These are phyloP conservation scores for Pristionchus fissidentatus DNA, from an alignment of 2,888 invertebrate genomes.

Conservation along the genomic window DNA sequence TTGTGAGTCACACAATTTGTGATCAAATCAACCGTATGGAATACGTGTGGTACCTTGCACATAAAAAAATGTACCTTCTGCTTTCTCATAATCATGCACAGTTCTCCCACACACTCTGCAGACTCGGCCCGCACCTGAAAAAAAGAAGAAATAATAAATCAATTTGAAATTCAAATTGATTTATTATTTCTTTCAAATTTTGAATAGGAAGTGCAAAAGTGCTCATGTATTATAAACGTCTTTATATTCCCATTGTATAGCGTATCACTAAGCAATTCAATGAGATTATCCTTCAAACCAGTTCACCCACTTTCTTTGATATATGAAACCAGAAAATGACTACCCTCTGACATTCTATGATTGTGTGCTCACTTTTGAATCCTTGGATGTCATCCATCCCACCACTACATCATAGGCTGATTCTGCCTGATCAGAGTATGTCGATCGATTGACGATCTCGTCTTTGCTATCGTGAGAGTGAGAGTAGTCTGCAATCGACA, in stretches of 20 bases:
- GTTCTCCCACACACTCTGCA: constrained; percentile 87
- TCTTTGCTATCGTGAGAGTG: background rate
- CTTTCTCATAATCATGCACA: constrained; percentile 85
- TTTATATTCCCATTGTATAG: too few species aligned
- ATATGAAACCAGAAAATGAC: too few species aligned
- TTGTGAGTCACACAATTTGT: background rate
- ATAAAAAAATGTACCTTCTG: constrained; percentile 51
- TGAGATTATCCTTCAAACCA: too few species aligned
- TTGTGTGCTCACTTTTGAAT: constrained; percentile 81
- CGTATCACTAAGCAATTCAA: too few species aligned
- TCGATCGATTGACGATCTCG: constrained; percentile 64
- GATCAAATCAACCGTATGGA: background rate
- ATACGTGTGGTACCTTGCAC: too few species aligned
- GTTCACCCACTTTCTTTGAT: too few species aligned
- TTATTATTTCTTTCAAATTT: too few species aligned
- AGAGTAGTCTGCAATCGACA: too few species aligned
- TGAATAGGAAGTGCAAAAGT: too few species aligned
- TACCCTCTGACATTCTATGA: too few species aligned
- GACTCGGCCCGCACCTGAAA: constrained; percentile 85
- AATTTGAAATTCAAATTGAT: too few species aligned
- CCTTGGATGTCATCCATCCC: constrained; percentile 87
- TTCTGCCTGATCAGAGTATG: constrained; percentile 87
- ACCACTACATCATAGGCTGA: constrained; percentile 88
- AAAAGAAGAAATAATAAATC: background rate
- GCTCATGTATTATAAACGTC: too few species aligned